Conservation (phyloP, 2,797 vertebrate genomes). For the Anisognathus igniventris region DNA sequence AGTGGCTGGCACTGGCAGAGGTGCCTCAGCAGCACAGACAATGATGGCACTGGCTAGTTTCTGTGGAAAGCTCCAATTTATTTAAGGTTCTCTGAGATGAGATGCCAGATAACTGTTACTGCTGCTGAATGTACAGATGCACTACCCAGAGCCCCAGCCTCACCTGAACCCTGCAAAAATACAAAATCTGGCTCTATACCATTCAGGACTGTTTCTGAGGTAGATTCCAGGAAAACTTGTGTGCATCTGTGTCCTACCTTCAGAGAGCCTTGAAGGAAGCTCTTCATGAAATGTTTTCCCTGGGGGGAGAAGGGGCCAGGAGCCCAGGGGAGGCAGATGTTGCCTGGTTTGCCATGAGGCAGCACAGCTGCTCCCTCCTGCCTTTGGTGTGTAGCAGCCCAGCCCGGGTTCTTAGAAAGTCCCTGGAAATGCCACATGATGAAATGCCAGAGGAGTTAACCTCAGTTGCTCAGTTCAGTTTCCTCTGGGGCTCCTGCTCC, state of each 20-base stretch:
- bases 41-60: not conserved
- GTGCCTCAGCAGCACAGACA: not conserved
- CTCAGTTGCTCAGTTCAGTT: conserved; percentile 23
- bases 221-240: not conserved
- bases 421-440: conserved; percentile 26
- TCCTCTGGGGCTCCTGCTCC: conserved; percentile 27
- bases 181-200: not conserved
- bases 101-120: not conserved
- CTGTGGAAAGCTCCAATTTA: not conserved
- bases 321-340: not conserved
- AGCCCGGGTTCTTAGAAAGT: conserved; percentile 33
- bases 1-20: not conserved
- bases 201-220: not conserved
- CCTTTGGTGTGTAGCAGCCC: not conserved
- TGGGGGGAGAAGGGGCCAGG: not conserved
- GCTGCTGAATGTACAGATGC: not conserved
- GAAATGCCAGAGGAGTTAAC: not conserved
- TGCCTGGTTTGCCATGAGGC: not conserved
- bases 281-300: not conserved
- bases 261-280: not conserved
- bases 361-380: not conserved
- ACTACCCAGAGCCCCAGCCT: not conserved
- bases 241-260: not conserved
- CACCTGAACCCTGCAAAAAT: not conserved
- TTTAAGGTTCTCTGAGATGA: not conserved